Evolutionary conservation across 1,140 invertebrate species (phyloP), one percentile per base, ranked within the genome.

Genomic region (Aphelenchoides fujianensis): DNA sequence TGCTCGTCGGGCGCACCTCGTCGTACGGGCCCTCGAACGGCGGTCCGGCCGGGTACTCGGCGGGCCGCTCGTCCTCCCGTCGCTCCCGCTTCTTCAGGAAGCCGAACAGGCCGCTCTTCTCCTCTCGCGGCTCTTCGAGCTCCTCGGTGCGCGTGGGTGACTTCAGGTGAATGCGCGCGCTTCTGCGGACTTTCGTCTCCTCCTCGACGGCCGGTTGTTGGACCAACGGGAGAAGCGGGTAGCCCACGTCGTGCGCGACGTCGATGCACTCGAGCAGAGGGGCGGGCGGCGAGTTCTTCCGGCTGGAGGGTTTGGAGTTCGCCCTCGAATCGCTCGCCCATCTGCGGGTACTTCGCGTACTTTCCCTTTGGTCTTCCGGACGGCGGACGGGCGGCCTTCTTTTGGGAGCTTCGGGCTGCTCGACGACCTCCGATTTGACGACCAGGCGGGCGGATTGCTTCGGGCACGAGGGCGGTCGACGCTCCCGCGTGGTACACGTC

Each of bases 371-470:
- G n/a, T n/a, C n/a, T n/a, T n/a, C n/a, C n/a, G n/a, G n/a, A n/a
- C n/a, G n/a, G n/a, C n/a, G n/a, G n/a, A n/a, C n/a, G n/a, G n/a
- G 57, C n/a, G n/a, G 2, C 57, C 19, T 61, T 16, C 34, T 19
- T 69, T 69, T 69, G 3, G 53, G 27, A 12, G 36, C 19, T 3
- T 32, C 52, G n/a, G 41, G 19, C 7, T 28, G n/a, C n/a, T n/a
- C n/a, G 53, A 70, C 70, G 63, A 52, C 64, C 67, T 61, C 81
- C 30, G 9, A 35, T 16, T 36, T 66, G 28, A 3, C 48, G 68
- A 36, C 19, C 19, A 7, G 32, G 1, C 3, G 19, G 16, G 23
- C 68, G n/a, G n/a, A n/a, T n/a, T n/a, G n/a, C n/a, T n/a, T n/a
- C n/a, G n/a, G n/a, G n/a, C n/a, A n/a, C n/a, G n/a, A n/a, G n/a